Conservation (phyloP, 2,797 vertebrate genomes). For the Odontamblyopus rebecca region DNA sequence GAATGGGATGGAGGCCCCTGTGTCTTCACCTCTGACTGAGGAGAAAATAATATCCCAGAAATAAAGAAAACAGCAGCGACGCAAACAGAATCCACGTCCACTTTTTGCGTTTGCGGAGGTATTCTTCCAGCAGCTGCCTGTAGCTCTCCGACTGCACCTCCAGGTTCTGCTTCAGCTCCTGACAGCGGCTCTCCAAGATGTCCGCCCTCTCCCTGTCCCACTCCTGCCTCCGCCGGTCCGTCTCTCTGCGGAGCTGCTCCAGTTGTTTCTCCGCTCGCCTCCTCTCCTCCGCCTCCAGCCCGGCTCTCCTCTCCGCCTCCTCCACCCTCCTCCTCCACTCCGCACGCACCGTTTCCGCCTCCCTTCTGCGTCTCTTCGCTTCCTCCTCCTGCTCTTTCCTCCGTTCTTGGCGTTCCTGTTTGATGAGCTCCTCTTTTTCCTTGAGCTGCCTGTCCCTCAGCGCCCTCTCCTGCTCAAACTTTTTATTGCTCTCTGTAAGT, state of each 20-base stretch:
- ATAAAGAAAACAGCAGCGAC: accelerated
- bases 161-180: constrained; percentile 7
- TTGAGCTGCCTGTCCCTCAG: constrained; percentile 14
- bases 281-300: not conserved
- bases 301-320: not conserved
- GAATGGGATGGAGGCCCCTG: no score
- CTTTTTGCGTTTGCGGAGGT: constrained; percentile 5
- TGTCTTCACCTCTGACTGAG: not conserved
- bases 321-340: constrained; percentile 21
- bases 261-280: constrained; percentile 1
- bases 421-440: constrained; percentile 10
- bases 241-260: constrained; percentile 1
- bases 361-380: constrained; percentile 3
- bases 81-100: not conserved
- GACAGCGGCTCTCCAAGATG: not conserved
- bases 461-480: constrained; percentile 10
- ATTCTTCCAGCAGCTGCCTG: constrained; percentile 4
- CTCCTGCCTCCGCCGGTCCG: not conserved
- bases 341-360: constrained; percentile 14
- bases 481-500: not conserved
- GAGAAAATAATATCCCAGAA: not conserved
- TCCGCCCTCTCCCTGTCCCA: not conserved
- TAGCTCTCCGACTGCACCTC: constrained; percentile 6
- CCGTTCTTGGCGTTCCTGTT: constrained; percentile 14
- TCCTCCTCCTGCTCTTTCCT: constrained; percentile 19